Evolutionary conservation across 2,888 invertebrate genomes (phyloP).

Genomic region (Pachycephus smyrnensis): DNA sequence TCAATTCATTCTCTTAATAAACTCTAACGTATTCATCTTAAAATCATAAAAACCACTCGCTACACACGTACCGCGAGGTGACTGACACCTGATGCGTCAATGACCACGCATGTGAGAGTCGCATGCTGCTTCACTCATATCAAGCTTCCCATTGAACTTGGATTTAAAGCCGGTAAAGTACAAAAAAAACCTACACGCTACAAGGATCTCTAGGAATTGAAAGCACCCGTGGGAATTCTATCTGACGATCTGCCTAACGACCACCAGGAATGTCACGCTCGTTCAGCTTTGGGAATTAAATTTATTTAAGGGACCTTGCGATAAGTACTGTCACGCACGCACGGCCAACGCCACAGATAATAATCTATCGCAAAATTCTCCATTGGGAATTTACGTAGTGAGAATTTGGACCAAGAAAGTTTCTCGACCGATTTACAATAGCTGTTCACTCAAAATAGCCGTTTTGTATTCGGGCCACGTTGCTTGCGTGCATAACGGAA

Average conservation of each 20-base stretch:
- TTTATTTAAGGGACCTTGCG: neutral
- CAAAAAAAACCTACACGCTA: neutral
- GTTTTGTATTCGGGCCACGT: neutral
- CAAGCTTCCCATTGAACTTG: neutral
- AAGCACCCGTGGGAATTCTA: neutral
- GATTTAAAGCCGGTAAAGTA: neutral
- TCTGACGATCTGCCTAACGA: neutral
- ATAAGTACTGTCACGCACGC: neutral
- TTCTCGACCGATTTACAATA: neutral
- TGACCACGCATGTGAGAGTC: slow-evolving; percentile 53
- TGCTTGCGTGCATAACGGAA: neutral
- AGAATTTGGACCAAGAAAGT: neutral
- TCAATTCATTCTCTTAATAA: neutral
- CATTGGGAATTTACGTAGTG: neutral
- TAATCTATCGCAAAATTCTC: neutral
- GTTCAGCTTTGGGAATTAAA: neutral
- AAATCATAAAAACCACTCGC: neutral
- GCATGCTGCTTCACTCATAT: slow-evolving; percentile 7
- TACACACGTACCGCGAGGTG: slow-evolving; percentile 46
- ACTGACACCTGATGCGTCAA: slow-evolving; percentile 67
- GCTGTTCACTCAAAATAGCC: neutral
- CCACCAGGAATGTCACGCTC: neutral
- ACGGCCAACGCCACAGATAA: neutral
- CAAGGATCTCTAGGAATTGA: neutral
- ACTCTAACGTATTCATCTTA: neutral